Conservation (phyloP, 2,113 vertebrate species). For the Chaetops frenatus region DNA sequence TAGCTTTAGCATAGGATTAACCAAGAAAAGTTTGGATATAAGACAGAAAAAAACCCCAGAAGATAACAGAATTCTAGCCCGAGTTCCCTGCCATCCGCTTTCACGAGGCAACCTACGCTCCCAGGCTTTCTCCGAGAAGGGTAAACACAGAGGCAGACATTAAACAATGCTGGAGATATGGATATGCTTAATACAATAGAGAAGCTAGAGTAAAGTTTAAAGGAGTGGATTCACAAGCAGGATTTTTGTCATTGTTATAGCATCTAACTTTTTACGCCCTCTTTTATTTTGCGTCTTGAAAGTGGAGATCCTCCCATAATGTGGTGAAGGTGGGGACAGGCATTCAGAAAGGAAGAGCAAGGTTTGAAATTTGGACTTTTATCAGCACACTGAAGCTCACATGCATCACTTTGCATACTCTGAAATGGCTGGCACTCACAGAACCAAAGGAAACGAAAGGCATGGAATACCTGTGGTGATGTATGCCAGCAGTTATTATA, state of each 20-base stretch:
- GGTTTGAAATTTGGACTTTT: background rate
- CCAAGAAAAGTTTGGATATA: background rate
- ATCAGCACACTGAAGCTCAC: background rate
- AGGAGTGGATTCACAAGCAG: background rate
- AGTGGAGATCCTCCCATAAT: background rate
- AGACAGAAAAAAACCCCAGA: background rate
- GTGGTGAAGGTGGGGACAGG: background rate
- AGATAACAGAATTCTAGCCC: background rate
- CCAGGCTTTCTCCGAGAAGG: background rate
- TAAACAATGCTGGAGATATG: background rate
- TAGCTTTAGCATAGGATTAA: constrained; percentile 7
- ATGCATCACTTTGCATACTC: background rate
- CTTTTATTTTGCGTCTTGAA: background rate
- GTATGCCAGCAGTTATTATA: background rate
- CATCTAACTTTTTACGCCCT: background rate
- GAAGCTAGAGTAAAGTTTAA: background rate
- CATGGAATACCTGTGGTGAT: background rate
- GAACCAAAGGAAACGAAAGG: background rate
- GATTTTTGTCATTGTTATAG: background rate
- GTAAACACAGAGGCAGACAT: background rate
- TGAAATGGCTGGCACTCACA: background rate
- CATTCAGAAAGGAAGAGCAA: background rate
- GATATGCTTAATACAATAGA: background rate
- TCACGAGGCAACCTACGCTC: background rate
- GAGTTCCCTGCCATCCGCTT: background rate